Base-by-base conservation (phyloP, 2,113 vertebrate genomes). In the Lophochroa leadbeateri region DNA sequence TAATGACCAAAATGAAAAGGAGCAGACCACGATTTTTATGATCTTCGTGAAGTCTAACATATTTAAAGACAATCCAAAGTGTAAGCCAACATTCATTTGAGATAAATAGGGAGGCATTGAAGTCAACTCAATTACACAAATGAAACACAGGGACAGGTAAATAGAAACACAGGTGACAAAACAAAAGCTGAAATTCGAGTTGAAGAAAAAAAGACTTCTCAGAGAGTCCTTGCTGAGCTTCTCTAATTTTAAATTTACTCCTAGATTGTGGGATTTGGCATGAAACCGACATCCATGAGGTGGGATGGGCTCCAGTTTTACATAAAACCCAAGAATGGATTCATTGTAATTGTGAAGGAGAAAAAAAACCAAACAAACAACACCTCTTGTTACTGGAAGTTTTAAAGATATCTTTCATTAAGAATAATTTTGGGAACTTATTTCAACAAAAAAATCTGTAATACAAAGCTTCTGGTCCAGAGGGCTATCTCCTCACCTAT, bases 371-470 rank as follows among this genome's bases (percentile, higher is more conserved):
- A 37, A 37, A 82, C 92, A 91, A 8, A 55, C 6, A 23, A 0
- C 0, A 39, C 46, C 53, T 81, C 78, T 90, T 90, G 60, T 86
- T 91, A 88, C 47, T 61, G 28, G 60, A 95, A 92, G 81, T 79
- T 67, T 97, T 90, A 67, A 91, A 89, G 78, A 25, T 86, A 69
- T 91, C 96, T 94, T 85, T 80, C 76, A 70, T 81, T n/a, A 93
- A 78, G 82, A 97, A 96, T 80, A 92, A 95, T 91, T 82, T 61
- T 16, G n/a, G 75, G 49, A 19, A 83, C 78, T 61, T 55, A 80
- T 64, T 96, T 94, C 58, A 80, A 88, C 44, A 53, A 93, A 96
- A 90, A 93, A 83, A 74, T 92, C 69, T 90, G 74, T 96, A 96
- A 94, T 77, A 89, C 53, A 82, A 92, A 65, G 33, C 44, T 67